Base-by-base conservation (phyloP, 2,888 invertebrate genomes). In the Stenoptilia bipunctidactyla region DNA sequence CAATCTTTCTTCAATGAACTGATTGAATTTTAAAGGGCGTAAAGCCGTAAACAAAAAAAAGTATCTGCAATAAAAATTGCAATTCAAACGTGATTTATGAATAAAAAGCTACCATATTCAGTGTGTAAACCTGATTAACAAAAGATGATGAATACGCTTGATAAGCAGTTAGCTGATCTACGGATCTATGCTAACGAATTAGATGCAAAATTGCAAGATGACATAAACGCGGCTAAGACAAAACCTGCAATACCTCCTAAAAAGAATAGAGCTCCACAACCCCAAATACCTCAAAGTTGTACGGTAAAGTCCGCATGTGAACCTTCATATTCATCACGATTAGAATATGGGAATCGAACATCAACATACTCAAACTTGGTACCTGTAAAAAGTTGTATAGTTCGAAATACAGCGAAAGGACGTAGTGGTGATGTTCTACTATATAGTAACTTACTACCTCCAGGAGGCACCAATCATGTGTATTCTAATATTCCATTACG, bases 221-320 rank as follows among this genome's bases (percentile, higher is more conserved):
- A 83, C 52, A 77, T 83, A 52, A 82, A 77, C 46, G 67, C 77
- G 38, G 61, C 75, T n/a, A 77, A 70, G 57, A 71, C 64, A 56
- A 82, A 79, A 73, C 83, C 83, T 38, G 68, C 71, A 35, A 75
- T 83, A 46, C 83, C 83, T 46, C 82, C 83, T 39, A 83, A 83
- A 64, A 82, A 79, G 61, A 74, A 60, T 53, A 83, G 82, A 53
- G 61, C 74, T 34, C 83, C 83, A 38, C 58, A 70, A 46, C 83
- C 83, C 38, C 83, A 83, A 89, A 90, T 93, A 61, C 93, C 93
- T 41, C 91, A 92, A 69, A 93, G 92, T 66, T 91, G 88, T 57
- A 87, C 86, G 20, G 85, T 93, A 43, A 90, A 90, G 64, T 88
- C 89, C 43, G 87, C 90, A 13, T 87, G 90, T 43, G 91, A 91